These are phyloP conservation scores for Platanista minor DNA, from an alignment of 2,113 vertebrate genomes.

Conservation along the genomic window DNA sequence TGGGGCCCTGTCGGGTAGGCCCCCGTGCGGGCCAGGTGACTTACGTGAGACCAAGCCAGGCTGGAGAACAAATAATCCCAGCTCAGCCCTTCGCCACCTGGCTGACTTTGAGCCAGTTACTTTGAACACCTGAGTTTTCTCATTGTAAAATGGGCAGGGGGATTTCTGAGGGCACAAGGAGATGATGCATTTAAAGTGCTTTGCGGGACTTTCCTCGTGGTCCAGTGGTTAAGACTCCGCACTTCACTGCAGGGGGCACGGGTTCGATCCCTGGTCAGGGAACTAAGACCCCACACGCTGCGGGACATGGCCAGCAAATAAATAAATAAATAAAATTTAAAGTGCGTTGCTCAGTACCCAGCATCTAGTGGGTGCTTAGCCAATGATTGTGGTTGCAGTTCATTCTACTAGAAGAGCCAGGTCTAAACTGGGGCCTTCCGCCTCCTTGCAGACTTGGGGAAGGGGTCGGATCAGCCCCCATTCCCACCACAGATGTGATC, in stretches of 20 bases:
- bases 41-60: not conserved
- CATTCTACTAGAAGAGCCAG: not conserved
- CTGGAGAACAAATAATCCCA: not conserved
- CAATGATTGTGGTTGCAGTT: not conserved
- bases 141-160: not conserved
- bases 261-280: not conserved
- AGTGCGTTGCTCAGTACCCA: not conserved
- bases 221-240: not conserved
- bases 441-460: not conserved
- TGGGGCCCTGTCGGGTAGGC: not conserved
- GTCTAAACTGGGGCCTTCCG: not conserved
- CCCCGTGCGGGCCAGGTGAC: not conserved
- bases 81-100: not conserved
- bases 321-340: not conserved
- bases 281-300: not conserved
- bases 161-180: not conserved
- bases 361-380: not conserved
- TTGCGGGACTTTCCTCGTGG: not conserved
- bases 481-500: not conserved
- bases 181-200: not conserved
- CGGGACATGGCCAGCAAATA: too few relatives aligned
- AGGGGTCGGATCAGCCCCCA: accelerated
- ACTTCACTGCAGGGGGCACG: not conserved
- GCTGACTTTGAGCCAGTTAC: not conserved
- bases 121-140: not conserved